Evolutionary conservation across 2,113 vertebrate genomes (phyloP), one percentile per base, ranked within the genome.

Genomic region (Hipposideros armiger): DNA sequence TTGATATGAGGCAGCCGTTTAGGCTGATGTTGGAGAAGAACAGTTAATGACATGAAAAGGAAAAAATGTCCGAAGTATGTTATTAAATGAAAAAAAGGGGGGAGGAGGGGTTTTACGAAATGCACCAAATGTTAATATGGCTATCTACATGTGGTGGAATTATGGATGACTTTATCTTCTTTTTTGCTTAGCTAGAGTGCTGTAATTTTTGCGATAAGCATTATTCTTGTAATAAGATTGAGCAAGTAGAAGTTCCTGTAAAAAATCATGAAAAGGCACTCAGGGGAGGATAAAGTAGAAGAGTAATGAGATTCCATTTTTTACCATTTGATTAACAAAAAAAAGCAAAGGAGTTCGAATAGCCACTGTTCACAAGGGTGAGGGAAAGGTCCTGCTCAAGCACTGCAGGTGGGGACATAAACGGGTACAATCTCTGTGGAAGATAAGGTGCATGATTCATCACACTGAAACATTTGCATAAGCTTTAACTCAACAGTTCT

Each of bases 161-260:
- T 78, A 90, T 26, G 20, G 11, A 22, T 82, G 16, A 47, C 36
- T 76, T 91, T 82, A n/a, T 78, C 28, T 40, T 47, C n/a, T 64
- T 94, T 93, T 89, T n/a, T 86, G 42, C 45, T 94, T 84, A 62
- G 69, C 3, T 62, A 30, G 87, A 92, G 32, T 73, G 83, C 72
- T 54, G 83, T 82, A 54, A 50, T 42, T 56, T 92, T 73, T 73
- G n/a, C 8, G 56, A 19, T 58, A 77, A 90, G 67, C 5, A 24
- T 58, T 89, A 81, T 85, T 42, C 32, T 96, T 56, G 1, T 82
- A 83, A 36, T n/a, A 94, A 60, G 42, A 86, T 45, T 81, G 9
- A 90, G 66, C 64, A 96, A 72, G 22, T 36, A 47, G 42, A 84
- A 88, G 30, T 42, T 72, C 90, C 2, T 91, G 3, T 92, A 64